Conservation (phyloP, 1,140 invertebrate genomes). For the Eulimnadia texana region DNA sequence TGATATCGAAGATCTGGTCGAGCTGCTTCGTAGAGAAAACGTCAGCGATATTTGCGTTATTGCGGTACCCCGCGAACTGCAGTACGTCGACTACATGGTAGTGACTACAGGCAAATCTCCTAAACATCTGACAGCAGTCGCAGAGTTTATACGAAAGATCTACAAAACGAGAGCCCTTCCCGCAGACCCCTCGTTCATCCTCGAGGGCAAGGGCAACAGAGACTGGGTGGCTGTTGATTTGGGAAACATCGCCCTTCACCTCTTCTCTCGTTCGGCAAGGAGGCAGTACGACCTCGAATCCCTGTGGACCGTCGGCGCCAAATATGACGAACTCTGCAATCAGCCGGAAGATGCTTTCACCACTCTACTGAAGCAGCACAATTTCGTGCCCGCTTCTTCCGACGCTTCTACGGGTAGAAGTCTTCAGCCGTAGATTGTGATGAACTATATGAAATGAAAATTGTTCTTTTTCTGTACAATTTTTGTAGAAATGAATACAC, state of each 20-base stretch:
- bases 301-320: conserved; percentile 67
- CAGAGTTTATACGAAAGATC: conserved; percentile 56
- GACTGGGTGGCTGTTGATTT: conserved; percentile 85
- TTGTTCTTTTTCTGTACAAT: not conserved
- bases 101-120: conserved; percentile 50
- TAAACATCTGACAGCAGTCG: conserved; percentile 57
- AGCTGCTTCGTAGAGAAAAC: conserved; percentile 58
- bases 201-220: conserved; percentile 56
- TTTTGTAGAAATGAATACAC: too few relatives aligned
- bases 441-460: too few relatives aligned
- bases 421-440: too few relatives aligned
- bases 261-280: conserved; percentile 56
- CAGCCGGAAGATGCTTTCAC: not conserved
- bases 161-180: conserved; percentile 55
- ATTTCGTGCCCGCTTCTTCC: not conserved
- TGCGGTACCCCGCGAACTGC: conserved; percentile 49
- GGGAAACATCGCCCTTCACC: conserved; percentile 73
- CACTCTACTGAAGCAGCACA: not conserved
- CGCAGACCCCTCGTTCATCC: conserved; percentile 47
- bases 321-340: conserved; percentile 58
- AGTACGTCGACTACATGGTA: conserved; percentile 71
- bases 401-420: too few relatives aligned
- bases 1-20: conserved; percentile 71
- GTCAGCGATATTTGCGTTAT: conserved; percentile 67
- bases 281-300: conserved; percentile 72